These are phyloP conservation scores for Epiblema foenella DNA, from an alignment of 2,888 invertebrate species.

Conservation along the genomic window DNA sequence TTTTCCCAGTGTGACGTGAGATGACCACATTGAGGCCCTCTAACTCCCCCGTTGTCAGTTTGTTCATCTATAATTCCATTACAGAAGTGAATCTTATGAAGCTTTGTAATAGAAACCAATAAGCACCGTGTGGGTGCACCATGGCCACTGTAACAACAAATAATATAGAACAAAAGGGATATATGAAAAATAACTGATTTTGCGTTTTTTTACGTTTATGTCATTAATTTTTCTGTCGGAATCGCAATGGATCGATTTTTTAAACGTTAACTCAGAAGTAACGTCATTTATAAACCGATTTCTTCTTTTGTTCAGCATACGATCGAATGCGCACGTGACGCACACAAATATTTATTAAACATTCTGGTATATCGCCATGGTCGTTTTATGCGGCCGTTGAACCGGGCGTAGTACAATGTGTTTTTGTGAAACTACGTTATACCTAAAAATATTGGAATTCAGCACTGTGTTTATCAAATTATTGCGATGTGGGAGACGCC, in stretches of 20 bases:
- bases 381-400: slow-evolving; percentile 61
- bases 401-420: slow-evolving; percentile 50
- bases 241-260: neutral
- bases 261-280: neutral
- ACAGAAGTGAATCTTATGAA: too few relatives aligned
- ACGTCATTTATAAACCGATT: neutral
- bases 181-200: too few relatives aligned
- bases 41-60: too few relatives aligned
- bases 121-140: too few relatives aligned
- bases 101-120: too few relatives aligned
- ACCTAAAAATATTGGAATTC: slow-evolving; percentile 25
- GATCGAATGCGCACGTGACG: slow-evolving; percentile 45
- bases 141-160: too few relatives aligned
- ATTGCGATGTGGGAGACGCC: slow-evolving; percentile 20
- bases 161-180: too few relatives aligned
- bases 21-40: too few relatives aligned
- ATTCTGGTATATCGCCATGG: slow-evolving; percentile 62
- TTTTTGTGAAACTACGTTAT: slow-evolving; percentile 26
- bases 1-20: too few relatives aligned
- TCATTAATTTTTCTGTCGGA: too few relatives aligned
- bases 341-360: slow-evolving; percentile 68
- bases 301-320: slow-evolving; percentile 52
- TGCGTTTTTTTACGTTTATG: too few relatives aligned
- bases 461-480: slow-evolving; percentile 1
- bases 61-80: too few relatives aligned